These are phyloP conservation scores for Drosophila paucipuncta DNA, from an alignment of 2,888 invertebrate species.

Conservation along the genomic window DNA sequence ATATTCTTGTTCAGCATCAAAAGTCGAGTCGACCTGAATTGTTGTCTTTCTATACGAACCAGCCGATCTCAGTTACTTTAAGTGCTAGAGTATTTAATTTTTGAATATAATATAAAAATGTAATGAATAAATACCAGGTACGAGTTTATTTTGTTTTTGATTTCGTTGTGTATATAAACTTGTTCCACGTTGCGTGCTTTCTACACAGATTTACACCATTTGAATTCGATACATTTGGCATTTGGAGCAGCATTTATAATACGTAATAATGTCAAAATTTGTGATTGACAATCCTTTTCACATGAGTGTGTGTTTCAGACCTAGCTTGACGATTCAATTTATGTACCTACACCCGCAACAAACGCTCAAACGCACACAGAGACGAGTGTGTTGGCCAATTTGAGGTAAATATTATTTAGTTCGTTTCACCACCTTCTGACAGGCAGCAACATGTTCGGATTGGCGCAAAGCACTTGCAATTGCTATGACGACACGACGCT, in stretches of 20 bases:
- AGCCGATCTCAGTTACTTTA: neutral
- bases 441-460: neutral
- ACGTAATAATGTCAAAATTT: constrained; percentile 26
- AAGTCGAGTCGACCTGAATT: neutral
- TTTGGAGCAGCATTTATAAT: neutral
- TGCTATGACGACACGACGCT: constrained; percentile 50
- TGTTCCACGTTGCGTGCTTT: neutral
- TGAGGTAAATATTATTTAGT: constrained; percentile 47
- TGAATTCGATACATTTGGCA: neutral
- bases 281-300: constrained; percentile 24
- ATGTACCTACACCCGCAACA: neutral
- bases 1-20: neutral
- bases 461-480: constrained; percentile 20
- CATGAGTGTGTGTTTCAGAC: neutral
- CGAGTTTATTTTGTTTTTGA: neutral
- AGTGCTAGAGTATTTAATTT: neutral
- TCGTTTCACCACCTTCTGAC: constrained; percentile 41
- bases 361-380: neutral
- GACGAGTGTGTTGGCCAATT: constrained; percentile 6
- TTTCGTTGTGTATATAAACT: neutral
- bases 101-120: neutral
- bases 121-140: rapidly evolving
- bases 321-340: constrained; percentile 24
- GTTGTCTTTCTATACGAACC: neutral
- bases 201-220: neutral